phyloP scores from a whole-genome alignment of 2,888 invertebrate species.

The Congeria kusceri region DNA sequence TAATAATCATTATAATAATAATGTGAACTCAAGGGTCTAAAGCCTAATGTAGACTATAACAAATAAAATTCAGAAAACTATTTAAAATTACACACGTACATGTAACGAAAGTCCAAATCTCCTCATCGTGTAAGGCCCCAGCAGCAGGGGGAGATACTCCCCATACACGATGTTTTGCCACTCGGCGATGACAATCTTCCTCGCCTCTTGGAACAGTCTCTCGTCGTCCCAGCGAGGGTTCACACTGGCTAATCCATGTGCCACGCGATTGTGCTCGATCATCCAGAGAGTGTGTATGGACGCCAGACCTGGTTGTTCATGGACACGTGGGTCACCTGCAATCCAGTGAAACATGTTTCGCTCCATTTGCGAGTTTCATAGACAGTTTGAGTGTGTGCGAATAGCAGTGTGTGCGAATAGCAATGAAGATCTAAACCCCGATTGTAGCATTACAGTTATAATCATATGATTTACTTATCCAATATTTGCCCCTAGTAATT shows the following conservation, averaged over 20 bases:
- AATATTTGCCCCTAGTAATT: too few relatives aligned
- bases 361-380: too few relatives aligned
- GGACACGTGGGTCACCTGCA: constrained; percentile 62
- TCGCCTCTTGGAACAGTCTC: constrained; percentile 88
- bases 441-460: not conserved
- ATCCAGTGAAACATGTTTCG: not conserved
- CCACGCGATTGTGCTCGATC: constrained; percentile 59
- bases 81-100: not conserved
- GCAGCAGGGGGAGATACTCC: constrained; percentile 72
- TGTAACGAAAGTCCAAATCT: not conserved
- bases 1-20: too few relatives aligned
- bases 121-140: constrained; percentile 3
- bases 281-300: constrained; percentile 59
- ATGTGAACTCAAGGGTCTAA: too few relatives aligned
- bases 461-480: too few relatives aligned
- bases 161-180: constrained; percentile 77
- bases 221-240: constrained; percentile 53
- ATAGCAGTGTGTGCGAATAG: too few relatives aligned
- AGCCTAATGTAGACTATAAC: too few relatives aligned
- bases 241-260: constrained; percentile 26
- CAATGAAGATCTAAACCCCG: too few relatives aligned
- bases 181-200: constrained; percentile 86
- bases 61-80: too few relatives aligned
- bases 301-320: constrained; percentile 62
- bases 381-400: too few relatives aligned